Percentiles rank a stretch among this genome's conserved stretches.
Conservation (phyloP, 1,140 invertebrate species). For the Lordiphosa mommai region DNA sequence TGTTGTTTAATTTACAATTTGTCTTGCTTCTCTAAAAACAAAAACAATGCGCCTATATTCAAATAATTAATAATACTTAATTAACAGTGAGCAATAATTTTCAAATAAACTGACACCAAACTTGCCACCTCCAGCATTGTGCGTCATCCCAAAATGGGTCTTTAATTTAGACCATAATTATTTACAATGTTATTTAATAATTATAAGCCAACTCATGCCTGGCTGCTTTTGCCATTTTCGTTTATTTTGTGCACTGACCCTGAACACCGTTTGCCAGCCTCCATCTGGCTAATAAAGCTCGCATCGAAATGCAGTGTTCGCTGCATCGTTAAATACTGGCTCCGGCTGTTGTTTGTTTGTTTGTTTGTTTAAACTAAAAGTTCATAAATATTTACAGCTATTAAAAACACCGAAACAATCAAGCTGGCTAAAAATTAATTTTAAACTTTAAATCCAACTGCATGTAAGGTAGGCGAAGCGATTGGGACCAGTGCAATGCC, state of each 20-base stretch:
- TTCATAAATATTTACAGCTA: conserved; percentile 75
- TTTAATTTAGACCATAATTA: not conserved
- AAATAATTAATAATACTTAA: too few relatives aligned
- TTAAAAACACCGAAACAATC: conserved; percentile 44
- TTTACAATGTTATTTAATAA: conserved; percentile 43
- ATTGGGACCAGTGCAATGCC: conserved; percentile 22
- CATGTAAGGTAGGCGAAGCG: conserved; percentile 41
- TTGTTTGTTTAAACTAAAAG: conserved; percentile 49
- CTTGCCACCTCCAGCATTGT: not conserved
- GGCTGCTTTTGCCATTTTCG: conserved; percentile 4
- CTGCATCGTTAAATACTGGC: conserved; percentile 47
- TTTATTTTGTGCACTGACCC: not conserved
- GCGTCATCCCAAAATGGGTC: too few relatives aligned
- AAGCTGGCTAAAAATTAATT: conserved; percentile 46
- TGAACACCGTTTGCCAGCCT: not conserved
- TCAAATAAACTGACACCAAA: conserved; percentile 8
- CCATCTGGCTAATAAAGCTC: too few relatives aligned
- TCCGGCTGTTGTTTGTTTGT: conserved; percentile 22
- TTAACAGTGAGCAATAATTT: too few relatives aligned
- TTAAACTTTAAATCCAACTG: conserved; percentile 67
- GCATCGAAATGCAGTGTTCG: conserved; percentile 25
- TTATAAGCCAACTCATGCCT: conserved; percentile 46
- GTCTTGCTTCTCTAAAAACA: too few relatives aligned
- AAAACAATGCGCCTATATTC: too few relatives aligned
- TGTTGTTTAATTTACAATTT: too few relatives aligned